These are phyloP conservation scores for Tribolium freemani DNA, from an alignment of 2,888 invertebrate genomes.

Conservation along the genomic window DNA sequence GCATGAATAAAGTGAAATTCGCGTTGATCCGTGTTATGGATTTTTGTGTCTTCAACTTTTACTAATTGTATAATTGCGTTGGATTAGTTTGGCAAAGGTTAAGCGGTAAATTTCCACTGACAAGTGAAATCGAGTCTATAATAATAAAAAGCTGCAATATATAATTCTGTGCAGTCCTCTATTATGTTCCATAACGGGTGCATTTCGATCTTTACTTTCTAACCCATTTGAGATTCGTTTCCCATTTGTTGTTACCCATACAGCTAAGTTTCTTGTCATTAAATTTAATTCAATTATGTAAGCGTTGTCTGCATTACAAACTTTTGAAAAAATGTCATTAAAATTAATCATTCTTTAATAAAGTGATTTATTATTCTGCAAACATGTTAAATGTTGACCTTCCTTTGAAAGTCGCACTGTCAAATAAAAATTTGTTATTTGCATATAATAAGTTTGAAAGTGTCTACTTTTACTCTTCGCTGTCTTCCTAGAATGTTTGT, in stretches of 20 bases:
- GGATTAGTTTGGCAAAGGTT: slow-evolving; percentile 20
- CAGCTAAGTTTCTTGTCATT: slow-evolving; percentile 8
- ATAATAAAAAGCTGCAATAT: slow-evolving; percentile 1
- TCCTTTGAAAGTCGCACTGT: slow-evolving; percentile 18
- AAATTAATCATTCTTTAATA: neutral
- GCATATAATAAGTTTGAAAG: slow-evolving; percentile 31
- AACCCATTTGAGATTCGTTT: slow-evolving; percentile 24
- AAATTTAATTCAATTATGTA: slow-evolving; percentile 6
- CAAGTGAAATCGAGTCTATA: slow-evolving; percentile 19
- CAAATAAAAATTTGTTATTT: slow-evolving; percentile 20
- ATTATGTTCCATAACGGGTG: slow-evolving; percentile 27
- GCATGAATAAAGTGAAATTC: neutral
- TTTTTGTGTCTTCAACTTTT: slow-evolving; percentile 21
- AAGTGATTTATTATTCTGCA: slow-evolving; percentile 2
- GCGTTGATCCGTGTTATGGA: neutral
- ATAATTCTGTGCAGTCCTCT: slow-evolving; percentile 13
- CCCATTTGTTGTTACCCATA: slow-evolving; percentile 4
- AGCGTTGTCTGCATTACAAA: neutral
- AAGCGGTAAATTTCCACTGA: slow-evolving; percentile 25
- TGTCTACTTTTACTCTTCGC: slow-evolving; percentile 26
- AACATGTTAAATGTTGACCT: slow-evolving; percentile 9
- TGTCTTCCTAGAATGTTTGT: slow-evolving; percentile 1
- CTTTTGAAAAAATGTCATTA: neutral
- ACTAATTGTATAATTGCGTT: slow-evolving; percentile 34
- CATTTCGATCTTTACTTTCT: slow-evolving; percentile 19